Base-by-base conservation (phyloP, 2,113 vertebrate genomes). In the Camelus bactrianus region DNA sequence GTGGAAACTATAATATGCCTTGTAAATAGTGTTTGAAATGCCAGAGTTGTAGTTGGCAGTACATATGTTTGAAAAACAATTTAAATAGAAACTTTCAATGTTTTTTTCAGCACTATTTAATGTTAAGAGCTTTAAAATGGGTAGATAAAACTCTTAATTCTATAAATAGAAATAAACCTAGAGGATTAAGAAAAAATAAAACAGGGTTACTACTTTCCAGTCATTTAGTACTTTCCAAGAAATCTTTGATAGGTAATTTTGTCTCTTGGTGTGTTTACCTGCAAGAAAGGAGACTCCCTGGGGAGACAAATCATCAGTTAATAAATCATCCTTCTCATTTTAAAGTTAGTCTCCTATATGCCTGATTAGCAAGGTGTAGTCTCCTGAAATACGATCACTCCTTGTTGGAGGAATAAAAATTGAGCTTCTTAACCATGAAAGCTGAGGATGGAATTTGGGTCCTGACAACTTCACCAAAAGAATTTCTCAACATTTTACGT, bases 211-310 rank as follows among this genome's bases (percentile, higher is more conserved):
- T 52, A 1, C 26, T 91, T 70, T 70, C 32, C 20, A 73, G 52
- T 93, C 77, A 83, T 92, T 70, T 67, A 77, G 14, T 73, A 48
- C 8, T 95, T 10, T 72, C 19, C 2, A 69, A 92, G 77, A 90
- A 94, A 79, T 54, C 42, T 83, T 96, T 91, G 75, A 85, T 85
- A 10, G 81, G 28, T 52, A 91, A 85, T 93, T 89, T 94, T 17
- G 42, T 96, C n/a, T 65, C 48, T 85, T 83, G 52, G 67, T 91
- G 22, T 32, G 50, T 76, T 92, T 95, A 91, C 62, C 62, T 95
- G 3, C 32, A 80, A 58, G 20, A 52, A 95, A 89, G 19, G 5
- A 93, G 19, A 93, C 92, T 93, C 38, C 75, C 42, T 83, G 17
- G 20, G 16, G 86, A 90, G 38, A 77, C 2, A 90, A 70, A 87